These are phyloP conservation scores for Tetragonisca angustula DNA, from an alignment of 2,888 invertebrate species.

Conservation along the genomic window DNA sequence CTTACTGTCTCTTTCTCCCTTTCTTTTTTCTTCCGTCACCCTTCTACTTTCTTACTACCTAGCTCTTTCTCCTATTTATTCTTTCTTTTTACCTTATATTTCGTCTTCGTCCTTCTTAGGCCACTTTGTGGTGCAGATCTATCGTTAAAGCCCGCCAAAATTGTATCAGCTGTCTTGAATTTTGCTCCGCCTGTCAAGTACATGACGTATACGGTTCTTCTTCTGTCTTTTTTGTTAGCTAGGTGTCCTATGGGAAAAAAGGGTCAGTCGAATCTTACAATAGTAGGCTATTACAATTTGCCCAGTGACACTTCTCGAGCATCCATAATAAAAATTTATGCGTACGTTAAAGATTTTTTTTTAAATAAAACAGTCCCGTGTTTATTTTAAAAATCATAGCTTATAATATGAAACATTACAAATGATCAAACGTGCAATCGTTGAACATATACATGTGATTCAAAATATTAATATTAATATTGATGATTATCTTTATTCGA, in stretches of 20 bases:
- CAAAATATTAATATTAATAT: background rate
- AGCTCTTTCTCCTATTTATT: conserved; percentile 38
- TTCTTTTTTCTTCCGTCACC: conserved; percentile 1
- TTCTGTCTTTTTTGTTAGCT: conserved; percentile 61
- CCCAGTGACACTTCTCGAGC: conserved; percentile 40
- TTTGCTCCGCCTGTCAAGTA: conserved; percentile 67
- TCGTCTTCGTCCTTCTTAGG: conserved; percentile 32
- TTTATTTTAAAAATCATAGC: background rate
- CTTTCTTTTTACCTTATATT: conserved; percentile 31
- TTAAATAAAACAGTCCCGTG: no score
- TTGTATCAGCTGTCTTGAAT: conserved; percentile 83
- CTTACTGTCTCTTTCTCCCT: conserved; percentile 6
- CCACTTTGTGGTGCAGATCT: conserved; percentile 57
- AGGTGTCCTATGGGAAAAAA: conserved; percentile 52
- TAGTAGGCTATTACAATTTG: conserved; percentile 61
- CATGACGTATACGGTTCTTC: conserved; percentile 55
- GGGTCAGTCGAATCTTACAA: conserved; percentile 56
- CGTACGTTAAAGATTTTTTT: background rate
- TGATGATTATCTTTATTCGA: background rate
- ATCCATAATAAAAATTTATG: background rate
- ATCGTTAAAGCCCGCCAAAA: conserved; percentile 80
- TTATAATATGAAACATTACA: background rate
- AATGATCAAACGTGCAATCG: background rate
- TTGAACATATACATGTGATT: background rate
- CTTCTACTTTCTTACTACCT: conserved; percentile 31